Evolutionary conservation across 2,888 invertebrate species (phyloP).

Genomic region (Agriotes lineatus): DNA sequence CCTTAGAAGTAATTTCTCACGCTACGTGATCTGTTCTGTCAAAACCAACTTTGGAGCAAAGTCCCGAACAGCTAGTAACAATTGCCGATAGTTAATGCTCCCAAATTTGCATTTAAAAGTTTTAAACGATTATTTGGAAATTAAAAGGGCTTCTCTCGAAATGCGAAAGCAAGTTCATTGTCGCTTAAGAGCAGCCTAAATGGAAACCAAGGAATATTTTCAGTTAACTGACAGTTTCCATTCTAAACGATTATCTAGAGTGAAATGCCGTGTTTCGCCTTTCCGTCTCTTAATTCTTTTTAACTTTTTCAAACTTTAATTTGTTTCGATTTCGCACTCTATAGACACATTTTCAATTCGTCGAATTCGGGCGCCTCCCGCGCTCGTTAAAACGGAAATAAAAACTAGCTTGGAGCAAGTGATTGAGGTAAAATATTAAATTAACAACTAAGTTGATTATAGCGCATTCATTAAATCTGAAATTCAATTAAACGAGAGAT

Average conservation of each 20-base stretch:
- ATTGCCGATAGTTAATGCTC: too few species aligned
- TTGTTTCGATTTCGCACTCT: conserved; percentile 32
- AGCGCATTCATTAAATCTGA: conserved; percentile 41
- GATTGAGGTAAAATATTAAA: conserved; percentile 33
- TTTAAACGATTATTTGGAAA: neutral
- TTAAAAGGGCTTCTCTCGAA: neutral
- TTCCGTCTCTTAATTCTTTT: conserved; percentile 38
- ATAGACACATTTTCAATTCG: conserved; percentile 19
- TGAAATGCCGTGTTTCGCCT: conserved; percentile 38
- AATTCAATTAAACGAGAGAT: conserved; percentile 45
- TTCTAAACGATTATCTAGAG: conserved; percentile 37
- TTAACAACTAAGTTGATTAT: conserved; percentile 43
- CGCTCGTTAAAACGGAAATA: neutral
- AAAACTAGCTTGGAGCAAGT: conserved; percentile 22
- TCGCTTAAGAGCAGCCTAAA: conserved; percentile 6
- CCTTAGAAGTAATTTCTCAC: conserved; percentile 13
- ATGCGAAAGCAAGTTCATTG: conserved; percentile 8
- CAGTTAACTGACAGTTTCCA: conserved; percentile 36
- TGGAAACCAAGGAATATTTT: conserved; percentile 23
- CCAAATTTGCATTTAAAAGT: neutral
- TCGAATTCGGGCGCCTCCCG: neutral
- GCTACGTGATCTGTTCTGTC: neutral
- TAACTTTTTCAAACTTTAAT: conserved; percentile 39
- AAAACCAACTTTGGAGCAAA: neutral
- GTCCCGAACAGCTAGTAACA: neutral